These are phyloP conservation scores for Synanthedon myopaeformis DNA, from an alignment of 2,888 invertebrate species.

Conservation along the genomic window DNA sequence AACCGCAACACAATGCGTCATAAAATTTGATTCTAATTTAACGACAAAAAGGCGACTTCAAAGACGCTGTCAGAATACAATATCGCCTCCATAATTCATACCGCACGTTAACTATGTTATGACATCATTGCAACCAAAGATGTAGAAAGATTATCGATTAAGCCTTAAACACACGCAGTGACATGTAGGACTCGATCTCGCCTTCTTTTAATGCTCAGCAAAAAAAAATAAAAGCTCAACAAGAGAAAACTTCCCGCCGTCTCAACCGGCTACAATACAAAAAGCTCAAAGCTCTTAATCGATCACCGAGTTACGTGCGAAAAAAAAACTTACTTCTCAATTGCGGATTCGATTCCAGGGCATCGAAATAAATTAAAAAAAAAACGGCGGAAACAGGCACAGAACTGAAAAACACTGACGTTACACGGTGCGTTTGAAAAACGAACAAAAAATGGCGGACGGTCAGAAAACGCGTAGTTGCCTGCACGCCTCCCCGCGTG, in stretches of 20 bases:
- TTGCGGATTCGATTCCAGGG: constrained; percentile 17
- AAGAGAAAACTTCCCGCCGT: constrained; percentile 20
- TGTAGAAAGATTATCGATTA: constrained; percentile 1
- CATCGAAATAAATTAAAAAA: constrained; percentile 18
- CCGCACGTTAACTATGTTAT: neutral
- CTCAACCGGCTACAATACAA: constrained; percentile 17
- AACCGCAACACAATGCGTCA: constrained; percentile 24
- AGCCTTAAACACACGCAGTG: neutral
- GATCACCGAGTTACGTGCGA: constrained; percentile 17
- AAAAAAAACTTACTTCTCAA: constrained; percentile 39
- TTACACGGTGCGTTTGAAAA: constrained; percentile 24
- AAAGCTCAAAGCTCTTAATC: constrained; percentile 37
- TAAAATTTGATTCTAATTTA: constrained; percentile 14
- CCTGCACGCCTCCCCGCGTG: constrained; percentile 32
- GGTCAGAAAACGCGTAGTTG: constrained; percentile 4
- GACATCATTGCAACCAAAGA: neutral
- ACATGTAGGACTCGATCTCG: constrained; percentile 11
- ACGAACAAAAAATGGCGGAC: constrained; percentile 11
- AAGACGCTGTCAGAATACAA: neutral
- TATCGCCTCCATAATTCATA: neutral
- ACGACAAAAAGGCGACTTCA: neutral
- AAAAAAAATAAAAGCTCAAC: constrained; percentile 11
- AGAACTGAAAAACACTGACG: constrained; percentile 33
- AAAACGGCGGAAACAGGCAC: constrained; percentile 15
- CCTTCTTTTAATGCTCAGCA: constrained; percentile 23